Conservation (phyloP, 2,888 invertebrate species). For the Chymomyza amoena region DNA sequence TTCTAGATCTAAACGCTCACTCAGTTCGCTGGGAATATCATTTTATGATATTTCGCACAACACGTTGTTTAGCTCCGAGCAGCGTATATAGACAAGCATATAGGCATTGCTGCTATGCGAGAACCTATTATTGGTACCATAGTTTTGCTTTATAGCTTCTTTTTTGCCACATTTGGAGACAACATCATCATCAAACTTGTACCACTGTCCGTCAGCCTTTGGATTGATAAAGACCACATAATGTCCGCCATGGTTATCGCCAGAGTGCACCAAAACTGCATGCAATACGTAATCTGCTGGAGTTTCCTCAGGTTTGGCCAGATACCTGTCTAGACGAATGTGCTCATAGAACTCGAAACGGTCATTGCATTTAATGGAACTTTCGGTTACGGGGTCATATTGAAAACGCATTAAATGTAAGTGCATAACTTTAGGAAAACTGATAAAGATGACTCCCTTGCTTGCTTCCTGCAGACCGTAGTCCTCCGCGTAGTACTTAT, state of each 20-base stretch:
- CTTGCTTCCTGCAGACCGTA: conserved; percentile 94
- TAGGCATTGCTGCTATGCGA: conserved; percentile 98
- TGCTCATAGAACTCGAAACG: conserved; percentile 97
- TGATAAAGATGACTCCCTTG: conserved; percentile 97
- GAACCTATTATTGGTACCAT: conserved; percentile 96
- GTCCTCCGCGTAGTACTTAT: conserved; percentile 99
- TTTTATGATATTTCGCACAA: conserved; percentile 93
- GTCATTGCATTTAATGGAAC: conserved; percentile 97
- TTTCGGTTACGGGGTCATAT: conserved; percentile 98
- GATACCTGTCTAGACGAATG: conserved; percentile 91
- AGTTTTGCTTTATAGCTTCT: conserved; percentile 98
- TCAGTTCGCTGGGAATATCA: conserved; percentile 95
- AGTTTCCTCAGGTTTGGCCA: conserved; percentile 80
- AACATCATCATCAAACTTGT: conserved; percentile 99
- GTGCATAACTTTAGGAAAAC: conserved; percentile 98
- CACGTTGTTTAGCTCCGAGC: conserved; percentile 90
- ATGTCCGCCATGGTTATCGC: conserved; percentile 99
- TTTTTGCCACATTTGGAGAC: conserved; percentile 96
- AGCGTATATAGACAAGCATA: conserved; percentile 99
- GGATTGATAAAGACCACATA: conserved; percentile 99
- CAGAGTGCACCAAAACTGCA: conserved; percentile 99
- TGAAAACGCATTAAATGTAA: conserved; percentile 99
- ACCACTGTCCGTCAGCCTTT: conserved; percentile 93
- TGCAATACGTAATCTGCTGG: conserved; percentile 94
- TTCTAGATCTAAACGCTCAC: conserved; percentile 93